Base-by-base conservation (phyloP, 1,140 invertebrate species). In the Andricus grossulariae region DNA sequence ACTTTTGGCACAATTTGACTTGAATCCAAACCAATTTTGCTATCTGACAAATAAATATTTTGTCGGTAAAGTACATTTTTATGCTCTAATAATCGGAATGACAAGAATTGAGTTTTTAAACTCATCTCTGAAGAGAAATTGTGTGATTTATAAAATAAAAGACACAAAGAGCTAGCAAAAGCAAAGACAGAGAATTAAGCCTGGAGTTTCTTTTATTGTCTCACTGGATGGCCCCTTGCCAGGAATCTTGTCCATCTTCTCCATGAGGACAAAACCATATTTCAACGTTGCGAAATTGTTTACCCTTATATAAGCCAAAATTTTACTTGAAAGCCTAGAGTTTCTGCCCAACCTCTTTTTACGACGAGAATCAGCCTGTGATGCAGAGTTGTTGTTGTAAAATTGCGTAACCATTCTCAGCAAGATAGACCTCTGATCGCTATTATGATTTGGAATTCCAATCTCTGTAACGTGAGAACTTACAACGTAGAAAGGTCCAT, bases 241-340 rank as follows among this genome's bases (percentile, higher is more conserved):
- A 60, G 13, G 19, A 60, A 60, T 60, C 57, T 60, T 60, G 57
- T 60, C 21, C 57, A 60, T 60, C 57, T 60, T 60, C 57, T 60
- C 57, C 57, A 60, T 60, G 55, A 60, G 57, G 25, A 60, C 21
- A 60, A 60, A 60, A 32, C 25, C 57, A 32, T 60, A 60, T 60
- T 32, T 60, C 25, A 19, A 15, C 57, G 12, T 60, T 60, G 25
- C 57, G 25, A 60, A 60, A 60, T 60, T 57, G 55, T 57, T 60
- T 60, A 60, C 57, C 57, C 57, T 60, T 60, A 60, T 21, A 60
- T 60, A 60, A 60, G 57, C 12, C 12, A 32, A 32, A 32, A 55
- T 11, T 32, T 15, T 39, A 32, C 57, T 32, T 60, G 19, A 60
- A 60, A 60, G 54, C n/a, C 8, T 10, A 45, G 39, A 45, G 39